Evolutionary conservation across 2,888 invertebrate species (phyloP).

Genomic region (Copidosoma aretas): DNA sequence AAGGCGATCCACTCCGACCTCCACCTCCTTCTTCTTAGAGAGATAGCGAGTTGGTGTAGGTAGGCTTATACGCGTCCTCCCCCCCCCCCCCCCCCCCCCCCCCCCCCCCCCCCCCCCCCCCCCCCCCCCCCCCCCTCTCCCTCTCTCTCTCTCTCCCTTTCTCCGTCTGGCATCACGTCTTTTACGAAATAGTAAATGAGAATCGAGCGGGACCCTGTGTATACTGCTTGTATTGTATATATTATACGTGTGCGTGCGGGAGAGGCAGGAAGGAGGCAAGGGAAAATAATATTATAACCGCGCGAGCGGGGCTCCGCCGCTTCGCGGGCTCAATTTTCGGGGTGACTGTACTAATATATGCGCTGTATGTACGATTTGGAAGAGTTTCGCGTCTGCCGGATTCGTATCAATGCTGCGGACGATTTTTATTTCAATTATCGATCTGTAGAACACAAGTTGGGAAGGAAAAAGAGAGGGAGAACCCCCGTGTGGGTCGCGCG

Average conservation of each 20-base stretch:
- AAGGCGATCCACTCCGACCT: slow-evolving; percentile 63
- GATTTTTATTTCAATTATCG: no score
- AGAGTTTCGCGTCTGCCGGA: no score
- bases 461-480: no score
- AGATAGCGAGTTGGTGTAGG: slow-evolving; percentile 52
- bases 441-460: no score
- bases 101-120: no score
- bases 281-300: slow-evolving; percentile 14
- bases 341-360: not conserved
- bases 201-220: slow-evolving; percentile 42
- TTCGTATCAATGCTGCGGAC: no score
- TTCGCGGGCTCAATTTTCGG: not conserved
- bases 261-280: not conserved
- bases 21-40: slow-evolving; percentile 53
- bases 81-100: not conserved
- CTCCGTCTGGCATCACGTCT: slow-evolving; percentile 51
- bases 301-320: not conserved
- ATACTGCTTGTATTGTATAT: no score
- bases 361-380: no score
- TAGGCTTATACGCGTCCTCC: not conserved
- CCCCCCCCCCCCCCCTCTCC: not conserved
- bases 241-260: not conserved
- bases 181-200: slow-evolving; percentile 54
- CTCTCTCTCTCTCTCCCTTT: slow-evolving; percentile 12
- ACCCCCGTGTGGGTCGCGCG: no score